phyloP scores from a whole-genome alignment of 2,113 vertebrate genomes.

The mouse (Mus musculus) region GRCm39 chr6:41738501-41739000 shows the following conservation, averaged over 20 bases:
- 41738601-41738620: neutral
- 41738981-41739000: neutral
- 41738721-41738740: neutral
- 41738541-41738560: neutral
- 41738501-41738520: neutral
- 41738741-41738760: neutral
- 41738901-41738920: neutral
- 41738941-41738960: neutral
- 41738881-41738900: neutral
- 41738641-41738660: neutral
- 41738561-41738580: neutral
- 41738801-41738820: neutral
- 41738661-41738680: neutral
- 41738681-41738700: neutral
- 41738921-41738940: neutral
- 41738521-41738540: too few species aligned
- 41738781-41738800: neutral
- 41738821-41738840: conserved; percentile 66
- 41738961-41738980: neutral
- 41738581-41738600: neutral
- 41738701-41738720: neutral
- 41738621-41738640: conserved; percentile 13
- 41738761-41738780: neutral
- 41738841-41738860: neutral
- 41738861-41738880: rapidly evolving